These are phyloP conservation scores for Schizopygopsis pylzovi DNA, from an alignment of 2,797 vertebrate species.

Conservation along the genomic window DNA sequence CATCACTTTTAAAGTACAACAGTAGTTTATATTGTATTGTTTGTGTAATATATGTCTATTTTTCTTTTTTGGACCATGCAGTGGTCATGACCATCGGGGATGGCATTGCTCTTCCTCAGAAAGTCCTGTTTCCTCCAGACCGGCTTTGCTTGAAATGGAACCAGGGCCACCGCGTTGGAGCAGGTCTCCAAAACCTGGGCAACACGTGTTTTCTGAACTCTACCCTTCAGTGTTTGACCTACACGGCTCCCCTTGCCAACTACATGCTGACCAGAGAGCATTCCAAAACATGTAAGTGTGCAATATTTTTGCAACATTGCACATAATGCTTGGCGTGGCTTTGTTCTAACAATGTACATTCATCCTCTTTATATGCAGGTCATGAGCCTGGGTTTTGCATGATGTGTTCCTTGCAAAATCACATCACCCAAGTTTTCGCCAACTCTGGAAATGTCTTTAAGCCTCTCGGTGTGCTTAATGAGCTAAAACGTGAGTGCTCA, in stretches of 20 bases:
- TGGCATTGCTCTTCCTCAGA: conserved; percentile 91
- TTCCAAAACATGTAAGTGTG: conserved; percentile 89
- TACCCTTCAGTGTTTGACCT: conserved; percentile 93
- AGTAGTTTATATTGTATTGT: neutral
- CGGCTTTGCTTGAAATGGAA: conserved; percentile 93
- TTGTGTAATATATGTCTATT: conserved; percentile 12
- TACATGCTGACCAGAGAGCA: conserved; percentile 96
- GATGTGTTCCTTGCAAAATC: conserved; percentile 98
- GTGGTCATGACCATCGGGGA: conserved; percentile 82
- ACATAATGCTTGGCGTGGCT: neutral
- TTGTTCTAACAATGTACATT: conserved; percentile 25
- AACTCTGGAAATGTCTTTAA: conserved; percentile 94
- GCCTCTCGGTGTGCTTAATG: conserved; percentile 91
- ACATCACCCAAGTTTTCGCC: conserved; percentile 91
- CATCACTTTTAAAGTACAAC: neutral
- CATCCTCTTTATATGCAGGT: conserved; percentile 76
- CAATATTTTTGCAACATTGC: conserved; percentile 2
- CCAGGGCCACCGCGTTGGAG: conserved; percentile 88
- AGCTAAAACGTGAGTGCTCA: conserved; percentile 90
- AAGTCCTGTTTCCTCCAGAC: conserved; percentile 91
- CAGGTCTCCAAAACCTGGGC: conserved; percentile 95
- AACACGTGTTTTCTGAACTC: conserved; percentile 98
- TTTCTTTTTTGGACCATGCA: conserved; percentile 53
- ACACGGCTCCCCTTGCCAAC: conserved; percentile 93
- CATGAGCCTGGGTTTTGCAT: conserved; percentile 94